A percentile compares a stretch with the other conserved stretches of the same genome.
Conservation (phyloP, 2,797 vertebrate genomes). For the Eidolon dupreanum region DNA sequence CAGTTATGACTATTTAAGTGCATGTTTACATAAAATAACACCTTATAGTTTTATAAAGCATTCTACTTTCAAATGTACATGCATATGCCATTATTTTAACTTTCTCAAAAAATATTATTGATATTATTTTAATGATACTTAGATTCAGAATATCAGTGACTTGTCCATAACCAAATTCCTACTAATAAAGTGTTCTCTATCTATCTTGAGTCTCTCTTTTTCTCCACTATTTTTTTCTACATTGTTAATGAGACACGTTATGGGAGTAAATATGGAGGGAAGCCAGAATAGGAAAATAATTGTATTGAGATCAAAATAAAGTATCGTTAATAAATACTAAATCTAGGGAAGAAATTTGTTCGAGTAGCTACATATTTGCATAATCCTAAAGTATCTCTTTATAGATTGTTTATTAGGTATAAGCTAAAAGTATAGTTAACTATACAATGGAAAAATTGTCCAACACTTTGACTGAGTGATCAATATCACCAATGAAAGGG, state of each 20-base stretch:
- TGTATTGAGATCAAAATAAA: neutral
- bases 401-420: neutral
- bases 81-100: neutral
- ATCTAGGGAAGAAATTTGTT: neutral
- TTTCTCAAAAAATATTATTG: constrained; percentile 27
- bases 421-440: neutral
- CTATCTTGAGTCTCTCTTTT: neutral
- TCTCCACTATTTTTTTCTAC: neutral
- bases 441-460: neutral
- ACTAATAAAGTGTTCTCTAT: neutral
- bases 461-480: neutral
- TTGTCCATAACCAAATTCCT: neutral
- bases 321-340: neutral
- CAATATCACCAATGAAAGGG: accelerated
- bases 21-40: neutral
- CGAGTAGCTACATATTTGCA: neutral
- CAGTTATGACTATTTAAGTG: neutral
- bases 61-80: neutral
- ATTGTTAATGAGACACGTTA: neutral
- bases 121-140: neutral
- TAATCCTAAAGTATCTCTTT: neutral
- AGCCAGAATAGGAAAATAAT: neutral
- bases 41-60: neutral
- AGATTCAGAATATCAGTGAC: neutral
- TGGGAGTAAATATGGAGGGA: neutral